Evolutionary conservation across 2,888 invertebrate genomes (phyloP).

Genomic region (Diogma glabrata): DNA sequence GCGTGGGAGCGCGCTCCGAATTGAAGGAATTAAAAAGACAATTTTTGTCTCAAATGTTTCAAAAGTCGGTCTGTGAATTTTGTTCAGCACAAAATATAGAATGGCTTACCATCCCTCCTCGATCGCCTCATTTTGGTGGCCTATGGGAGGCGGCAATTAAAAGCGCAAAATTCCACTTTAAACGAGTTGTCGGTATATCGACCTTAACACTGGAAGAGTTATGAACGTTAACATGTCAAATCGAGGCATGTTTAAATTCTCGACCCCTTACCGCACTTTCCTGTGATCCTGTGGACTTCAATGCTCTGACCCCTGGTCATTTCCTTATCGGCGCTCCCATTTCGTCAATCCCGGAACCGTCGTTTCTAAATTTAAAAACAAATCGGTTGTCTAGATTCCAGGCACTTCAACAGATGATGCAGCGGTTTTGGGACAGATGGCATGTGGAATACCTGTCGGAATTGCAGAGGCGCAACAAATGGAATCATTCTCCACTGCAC

Average conservation of each 20-base stretch:
- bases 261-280: too few relatives aligned
- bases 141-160: not conserved
- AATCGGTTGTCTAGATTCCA: not conserved
- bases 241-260: too few relatives aligned
- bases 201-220: not conserved
- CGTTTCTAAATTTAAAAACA: not conserved
- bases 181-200: not conserved
- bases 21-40: too few relatives aligned
- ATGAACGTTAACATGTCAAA: too few relatives aligned
- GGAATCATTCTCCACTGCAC: too few relatives aligned
- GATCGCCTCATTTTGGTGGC: not conserved
- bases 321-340: not conserved
- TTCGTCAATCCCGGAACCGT: not conserved
- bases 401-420: not conserved
- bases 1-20: too few relatives aligned
- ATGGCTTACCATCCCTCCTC: not conserved
- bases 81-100: not conserved
- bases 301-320: not conserved
- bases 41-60: too few relatives aligned
- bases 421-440: not conserved
- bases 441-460: not conserved
- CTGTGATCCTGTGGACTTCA: too few relatives aligned
- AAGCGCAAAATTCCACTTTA: not conserved
- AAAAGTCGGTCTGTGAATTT: too few relatives aligned
- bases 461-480: not conserved